Base-by-base conservation (phyloP, 2,888 invertebrate genomes). In the Sphinx pinastri region DNA sequence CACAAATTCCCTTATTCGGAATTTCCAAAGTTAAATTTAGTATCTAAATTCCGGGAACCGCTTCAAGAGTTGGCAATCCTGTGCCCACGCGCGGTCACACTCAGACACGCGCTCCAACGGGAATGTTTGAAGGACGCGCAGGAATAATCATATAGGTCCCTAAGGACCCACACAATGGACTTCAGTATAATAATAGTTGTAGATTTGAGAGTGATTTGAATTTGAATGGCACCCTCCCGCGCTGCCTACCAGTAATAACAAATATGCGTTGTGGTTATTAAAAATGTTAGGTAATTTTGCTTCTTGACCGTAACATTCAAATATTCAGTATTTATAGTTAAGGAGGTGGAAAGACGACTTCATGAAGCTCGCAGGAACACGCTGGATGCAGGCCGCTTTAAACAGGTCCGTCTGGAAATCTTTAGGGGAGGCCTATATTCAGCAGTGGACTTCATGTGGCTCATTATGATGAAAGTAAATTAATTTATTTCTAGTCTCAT, bases 151-250 rank as follows among this genome's bases (percentile, higher is more conserved):
- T 89, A 91, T 92, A 91, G 90, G 90, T 92, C 93, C 89, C 93
- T 78, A 85, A 91, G 93, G 93, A 93, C 87, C 80, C 73, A 85
- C 87, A 93, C 92, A 93, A 93, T 92, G 88, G 87, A 78, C 79
- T 77, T 82, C 63, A 84, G 88, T 84, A 90, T 93, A 94, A 94
- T 94, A 93, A 93, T 93, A 93, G 93, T 93, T 92, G 92, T 93
- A 92, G 92, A 93, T 93, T 93, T 92, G 91, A 92, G 88, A 92
- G 90, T 90, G 85, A 93, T 93, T 93, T 93, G 91, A 93, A 93
- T 94, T 92, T 94, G 93, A 93, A 93, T 93, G 87, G 88, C 84
- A 83, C 92, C 93, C 93, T 93, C 92, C 90, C 90, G 93, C 90
- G 91, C 85, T 80, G 70, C 67, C 81, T 81, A 85, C 84, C 88